Evolutionary conservation across 2,797 vertebrate species (phyloP).

Genomic region (Mastacembelus armatus): DNA sequence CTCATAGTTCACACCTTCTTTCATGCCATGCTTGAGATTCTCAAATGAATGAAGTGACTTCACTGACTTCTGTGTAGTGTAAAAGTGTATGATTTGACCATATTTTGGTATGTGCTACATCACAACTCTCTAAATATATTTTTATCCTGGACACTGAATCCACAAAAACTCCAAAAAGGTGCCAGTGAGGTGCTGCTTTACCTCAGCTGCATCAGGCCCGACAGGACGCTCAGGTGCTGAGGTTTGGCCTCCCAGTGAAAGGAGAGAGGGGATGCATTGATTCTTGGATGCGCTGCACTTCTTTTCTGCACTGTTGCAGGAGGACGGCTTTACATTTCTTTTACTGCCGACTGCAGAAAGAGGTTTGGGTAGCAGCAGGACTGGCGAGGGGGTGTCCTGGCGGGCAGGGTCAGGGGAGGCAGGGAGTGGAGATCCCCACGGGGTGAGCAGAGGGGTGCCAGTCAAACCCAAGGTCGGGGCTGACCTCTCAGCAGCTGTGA

Average conservation of each 20-base stretch:
- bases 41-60: constrained; percentile 28
- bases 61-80: constrained; percentile 5
- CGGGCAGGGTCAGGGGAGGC: constrained; percentile 55
- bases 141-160: constrained; percentile 1
- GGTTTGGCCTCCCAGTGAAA: constrained; percentile 34
- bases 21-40: constrained; percentile 19
- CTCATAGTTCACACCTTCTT: background rate
- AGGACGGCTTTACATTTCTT: constrained; percentile 48
- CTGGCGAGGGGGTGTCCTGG: constrained; percentile 59
- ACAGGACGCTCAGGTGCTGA: background rate
- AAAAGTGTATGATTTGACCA: too few relatives aligned
- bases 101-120: background rate
- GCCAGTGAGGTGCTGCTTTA: constrained; percentile 50
- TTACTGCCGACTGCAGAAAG: constrained; percentile 48
- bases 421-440: constrained; percentile 67
- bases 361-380: constrained; percentile 70
- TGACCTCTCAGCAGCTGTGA: constrained; percentile 83
- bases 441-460: constrained; percentile 69
- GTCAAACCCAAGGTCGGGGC: constrained; percentile 64
- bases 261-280: constrained; percentile 22
- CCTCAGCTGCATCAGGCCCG: constrained; percentile 50
- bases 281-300: constrained; percentile 37
- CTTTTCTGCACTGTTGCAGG: constrained; percentile 53
- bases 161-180: too few relatives aligned
- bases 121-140: constrained; percentile 5